Percentiles rank a stretch among this genome's conserved stretches.
Conservation (phyloP, 2,113 vertebrate species). For the Cinclus cinclus region DNA sequence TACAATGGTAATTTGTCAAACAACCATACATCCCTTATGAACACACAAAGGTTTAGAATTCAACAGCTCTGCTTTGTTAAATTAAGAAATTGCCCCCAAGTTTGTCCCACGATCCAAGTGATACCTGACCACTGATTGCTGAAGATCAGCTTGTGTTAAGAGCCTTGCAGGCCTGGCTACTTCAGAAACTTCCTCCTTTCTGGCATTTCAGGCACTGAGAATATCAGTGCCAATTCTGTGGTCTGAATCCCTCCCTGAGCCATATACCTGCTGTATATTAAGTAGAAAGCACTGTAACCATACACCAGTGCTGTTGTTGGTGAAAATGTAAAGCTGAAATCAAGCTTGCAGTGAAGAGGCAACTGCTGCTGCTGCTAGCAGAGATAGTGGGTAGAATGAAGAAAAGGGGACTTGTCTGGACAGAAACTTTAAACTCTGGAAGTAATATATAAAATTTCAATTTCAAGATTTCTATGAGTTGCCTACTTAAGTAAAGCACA, state of each 20-base stretch:
- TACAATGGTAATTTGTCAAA: background rate
- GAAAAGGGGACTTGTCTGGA: background rate
- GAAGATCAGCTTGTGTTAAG: background rate
- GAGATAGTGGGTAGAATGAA: background rate
- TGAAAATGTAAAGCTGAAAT: background rate
- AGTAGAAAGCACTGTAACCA: background rate
- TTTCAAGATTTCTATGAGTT: background rate
- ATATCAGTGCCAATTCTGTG: background rate
- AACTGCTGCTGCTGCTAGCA: background rate
- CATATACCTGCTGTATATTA: background rate
- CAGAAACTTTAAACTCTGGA: background rate
- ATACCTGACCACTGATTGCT: background rate
- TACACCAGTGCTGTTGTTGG: background rate
- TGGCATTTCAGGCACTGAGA: background rate
- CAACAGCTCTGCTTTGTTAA: background rate
- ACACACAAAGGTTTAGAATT: background rate
- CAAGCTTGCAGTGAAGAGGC: background rate
- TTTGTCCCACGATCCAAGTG: fast-evolving
- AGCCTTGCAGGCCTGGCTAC: background rate
- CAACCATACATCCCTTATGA: background rate
- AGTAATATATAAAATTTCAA: background rate
- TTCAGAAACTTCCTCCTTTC: background rate
- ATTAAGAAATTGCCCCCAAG: background rate
- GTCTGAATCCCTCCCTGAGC: background rate
- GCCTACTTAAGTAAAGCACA: background rate